These are phyloP conservation scores for Pyrrhura leucotis DNA, from an alignment of 2,797 vertebrate species.

Conservation along the genomic window DNA sequence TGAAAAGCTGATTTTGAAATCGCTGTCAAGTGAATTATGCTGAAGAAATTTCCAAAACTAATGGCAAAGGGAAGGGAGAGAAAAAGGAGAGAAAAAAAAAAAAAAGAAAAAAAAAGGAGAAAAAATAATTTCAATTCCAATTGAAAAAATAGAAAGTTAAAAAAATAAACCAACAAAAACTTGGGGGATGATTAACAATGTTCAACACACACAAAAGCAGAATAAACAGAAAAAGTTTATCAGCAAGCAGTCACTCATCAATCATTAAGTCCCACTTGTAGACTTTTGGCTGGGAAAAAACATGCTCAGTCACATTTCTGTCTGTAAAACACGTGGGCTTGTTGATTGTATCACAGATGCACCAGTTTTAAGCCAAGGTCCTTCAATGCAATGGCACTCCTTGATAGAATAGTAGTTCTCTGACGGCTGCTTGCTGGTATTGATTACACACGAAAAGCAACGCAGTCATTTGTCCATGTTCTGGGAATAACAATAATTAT, in stretches of 20 bases:
- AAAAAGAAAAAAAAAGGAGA: not conserved
- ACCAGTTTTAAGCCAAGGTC: conserved; percentile 72
- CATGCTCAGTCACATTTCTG: conserved; percentile 79
- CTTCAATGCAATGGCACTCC: conserved; percentile 76
- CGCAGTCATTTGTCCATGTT: conserved; percentile 71
- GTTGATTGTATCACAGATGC: conserved; percentile 61
- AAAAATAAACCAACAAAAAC: not conserved
- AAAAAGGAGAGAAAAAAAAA: not conserved
- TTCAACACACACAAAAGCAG: conserved; percentile 69
- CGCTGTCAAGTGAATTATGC: conserved; percentile 34
- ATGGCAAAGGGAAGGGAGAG: not conserved
- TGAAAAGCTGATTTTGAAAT: conserved; percentile 51
- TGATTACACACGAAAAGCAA: conserved; percentile 48
- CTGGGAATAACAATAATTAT: conserved; percentile 52
- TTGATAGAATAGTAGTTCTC: conserved; percentile 57
- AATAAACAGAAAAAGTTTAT: conserved; percentile 72
- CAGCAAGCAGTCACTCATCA: conserved; percentile 79
- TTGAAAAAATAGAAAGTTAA: conserved; percentile 2
- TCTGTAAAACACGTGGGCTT: conserved; percentile 54
- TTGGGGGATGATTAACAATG: conserved; percentile 10
- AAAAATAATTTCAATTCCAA: conserved; percentile 52
- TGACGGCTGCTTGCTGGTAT: conserved; percentile 60
- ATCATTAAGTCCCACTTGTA: conserved; percentile 80
- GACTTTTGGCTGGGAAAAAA: conserved; percentile 75
- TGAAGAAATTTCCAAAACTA: conserved; percentile 44